phyloP scores from a whole-genome alignment of 2,113 vertebrate species.

The Syngnathoides biaculeatus region DNA sequence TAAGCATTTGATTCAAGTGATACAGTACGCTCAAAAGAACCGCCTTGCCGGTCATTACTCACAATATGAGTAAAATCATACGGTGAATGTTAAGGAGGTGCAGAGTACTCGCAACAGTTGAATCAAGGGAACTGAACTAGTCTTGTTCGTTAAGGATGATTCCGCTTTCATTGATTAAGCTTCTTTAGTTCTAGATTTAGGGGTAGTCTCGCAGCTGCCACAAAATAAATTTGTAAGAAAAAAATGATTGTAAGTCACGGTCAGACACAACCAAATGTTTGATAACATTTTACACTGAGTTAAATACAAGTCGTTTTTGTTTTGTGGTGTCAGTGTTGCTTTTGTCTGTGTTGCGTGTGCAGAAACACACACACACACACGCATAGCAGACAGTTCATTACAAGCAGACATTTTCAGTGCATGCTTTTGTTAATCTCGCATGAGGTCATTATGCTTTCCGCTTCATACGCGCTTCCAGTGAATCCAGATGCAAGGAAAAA shows the following conservation, averaged over 20 bases:
- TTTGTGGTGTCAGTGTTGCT: background rate
- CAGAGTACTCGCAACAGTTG: no score
- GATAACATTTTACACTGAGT: background rate
- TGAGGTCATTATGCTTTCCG: constrained; percentile 60
- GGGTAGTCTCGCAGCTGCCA: background rate
- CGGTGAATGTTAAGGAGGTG: background rate
- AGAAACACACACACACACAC: constrained; percentile 22
- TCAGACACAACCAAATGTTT: background rate
- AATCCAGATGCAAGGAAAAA: constrained; percentile 48
- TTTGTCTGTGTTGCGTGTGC: background rate
- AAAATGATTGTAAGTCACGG: background rate
- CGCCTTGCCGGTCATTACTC: no score
- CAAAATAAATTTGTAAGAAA: background rate
- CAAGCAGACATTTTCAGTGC: constrained; percentile 15
- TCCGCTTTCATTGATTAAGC: no score
- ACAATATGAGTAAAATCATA: background rate
- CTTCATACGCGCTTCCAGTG: constrained; percentile 59
- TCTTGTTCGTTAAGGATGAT: no score
- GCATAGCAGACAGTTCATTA: constrained; percentile 23
- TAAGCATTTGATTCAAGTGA: no score
- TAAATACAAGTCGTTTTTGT: background rate
- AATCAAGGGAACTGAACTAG: no score
- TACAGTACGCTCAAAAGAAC: no score
- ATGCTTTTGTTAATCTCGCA: constrained; percentile 11
- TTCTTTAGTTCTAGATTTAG: no score